These are phyloP conservation scores for Caenorhabditis becei DNA, from an alignment of 2,888 invertebrate genomes.

Conservation along the genomic window DNA sequence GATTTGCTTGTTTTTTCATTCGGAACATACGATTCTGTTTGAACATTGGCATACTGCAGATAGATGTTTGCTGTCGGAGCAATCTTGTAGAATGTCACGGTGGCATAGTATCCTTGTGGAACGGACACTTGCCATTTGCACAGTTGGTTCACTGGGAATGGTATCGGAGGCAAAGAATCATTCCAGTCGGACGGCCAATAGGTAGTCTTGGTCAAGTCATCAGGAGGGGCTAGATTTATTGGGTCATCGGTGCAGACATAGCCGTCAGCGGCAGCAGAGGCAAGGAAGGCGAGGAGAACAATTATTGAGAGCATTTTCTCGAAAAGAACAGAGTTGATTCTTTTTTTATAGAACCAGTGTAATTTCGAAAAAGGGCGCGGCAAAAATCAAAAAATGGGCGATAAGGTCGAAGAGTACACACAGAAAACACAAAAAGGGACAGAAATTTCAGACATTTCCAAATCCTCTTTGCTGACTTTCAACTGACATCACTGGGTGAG, in stretches of 20 bases:
- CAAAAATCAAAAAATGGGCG: no score
- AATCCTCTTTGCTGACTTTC: not conserved
- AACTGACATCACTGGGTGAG: no score
- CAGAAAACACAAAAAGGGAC: not conserved
- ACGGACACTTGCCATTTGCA: not conserved
- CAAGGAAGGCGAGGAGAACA: not conserved
- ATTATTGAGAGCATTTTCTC: not conserved
- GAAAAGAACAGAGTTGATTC: not conserved
- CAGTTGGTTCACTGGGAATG: not conserved
- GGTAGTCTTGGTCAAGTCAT: not conserved
- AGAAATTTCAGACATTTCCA: not conserved
- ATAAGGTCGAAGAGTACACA: no score
- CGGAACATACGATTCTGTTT: not conserved
- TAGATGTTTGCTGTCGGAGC: not conserved
- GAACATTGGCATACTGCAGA: not conserved
- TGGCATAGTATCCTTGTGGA: not conserved
- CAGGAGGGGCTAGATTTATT: not conserved
- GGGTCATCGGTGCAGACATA: not conserved
- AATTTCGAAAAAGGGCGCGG: not conserved
- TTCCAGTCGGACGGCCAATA: conserved; percentile 1
- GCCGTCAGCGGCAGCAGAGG: not conserved
- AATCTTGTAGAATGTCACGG: not conserved
- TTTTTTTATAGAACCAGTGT: not conserved
- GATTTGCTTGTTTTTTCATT: no score
- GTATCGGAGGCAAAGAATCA: not conserved